Percentiles rank a stretch among this genome's conserved stretches.
These are phyloP conservation scores for Salticus scenicus DNA, from an alignment of 2,888 invertebrate species.

Conservation along the genomic window DNA sequence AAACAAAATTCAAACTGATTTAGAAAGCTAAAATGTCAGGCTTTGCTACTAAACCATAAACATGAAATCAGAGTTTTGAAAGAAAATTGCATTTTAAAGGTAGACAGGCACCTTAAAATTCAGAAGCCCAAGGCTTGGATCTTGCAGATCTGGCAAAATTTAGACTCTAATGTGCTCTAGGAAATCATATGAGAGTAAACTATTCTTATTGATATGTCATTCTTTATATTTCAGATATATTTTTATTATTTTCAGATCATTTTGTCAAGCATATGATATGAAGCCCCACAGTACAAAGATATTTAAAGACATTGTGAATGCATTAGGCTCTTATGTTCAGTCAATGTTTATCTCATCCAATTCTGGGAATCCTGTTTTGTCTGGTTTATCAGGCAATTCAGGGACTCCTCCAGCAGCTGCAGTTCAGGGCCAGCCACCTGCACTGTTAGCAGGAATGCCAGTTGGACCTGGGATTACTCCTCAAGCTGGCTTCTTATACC, in stretches of 20 bases:
- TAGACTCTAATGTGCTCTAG: no score
- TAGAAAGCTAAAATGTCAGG: no score
- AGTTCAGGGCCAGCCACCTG: constrained; percentile 81
- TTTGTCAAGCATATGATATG: constrained; percentile 96
- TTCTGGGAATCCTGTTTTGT: constrained; percentile 24
- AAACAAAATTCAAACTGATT: no score
- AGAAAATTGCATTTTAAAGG: no score
- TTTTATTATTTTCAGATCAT: constrained; percentile 79
- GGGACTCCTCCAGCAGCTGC: constrained; percentile 72
- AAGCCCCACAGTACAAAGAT: constrained; percentile 82
- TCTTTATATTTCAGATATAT: neutral
- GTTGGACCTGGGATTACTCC: constrained; percentile 87
- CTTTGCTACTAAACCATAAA: no score
- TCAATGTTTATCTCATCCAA: constrained; percentile 80
- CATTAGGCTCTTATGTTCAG: constrained; percentile 94
- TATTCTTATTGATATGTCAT: no score
- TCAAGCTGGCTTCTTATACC: constrained; percentile 93
- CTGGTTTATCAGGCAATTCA: constrained; percentile 46
- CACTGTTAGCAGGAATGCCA: constrained; percentile 81
- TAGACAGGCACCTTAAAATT: no score
- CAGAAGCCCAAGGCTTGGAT: no score
- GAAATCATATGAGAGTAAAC: no score
- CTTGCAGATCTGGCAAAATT: no score
- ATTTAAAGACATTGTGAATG: constrained; percentile 94
- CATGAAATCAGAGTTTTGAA: no score